Evolutionary conservation across 1,140 invertebrate genomes (phyloP), one percentile per base, ranked within the genome.

Genomic region (Atta texana): DNA sequence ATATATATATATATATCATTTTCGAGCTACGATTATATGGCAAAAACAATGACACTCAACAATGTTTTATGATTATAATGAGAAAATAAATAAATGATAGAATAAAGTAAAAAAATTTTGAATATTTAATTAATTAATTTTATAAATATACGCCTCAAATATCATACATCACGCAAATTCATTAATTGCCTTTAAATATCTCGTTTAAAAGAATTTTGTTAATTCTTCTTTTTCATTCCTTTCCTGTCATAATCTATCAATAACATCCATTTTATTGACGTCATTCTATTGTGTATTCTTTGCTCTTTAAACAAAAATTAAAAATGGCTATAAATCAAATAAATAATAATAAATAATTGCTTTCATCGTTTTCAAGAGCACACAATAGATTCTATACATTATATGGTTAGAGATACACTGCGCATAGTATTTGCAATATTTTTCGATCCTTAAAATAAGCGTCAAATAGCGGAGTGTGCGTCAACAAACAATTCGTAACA

Each of bases 311-410:
- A 74, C 39, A 34, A 74, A 75, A 84, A 75, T 75, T 75, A 61
- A 74, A 84, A 84, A 84, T 75, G 24, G 39, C 69, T 51, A 44
- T 14, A 49, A 75, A 61, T 84, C 80, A 84, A 84, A 84, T 80
- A 80, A 80, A 80, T 84, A 84, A 84, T 84, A 84, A 75, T 84
- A 75, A 84, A 84, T 84, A 84, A 75, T 74, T 84, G 80, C 69
- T 84, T 84, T 61, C 80, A 75, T 49, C 80, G 8, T 74, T 84
- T 75, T 74, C 55, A 31, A 74, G 80, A 84, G 69, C n/a, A 31
- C 18, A 49, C 80, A 61, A 84, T 75, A 81, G 51, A 28, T 71
- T 5, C 18, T 34, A 61, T 49, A 61, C 21, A 16, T 74, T 24
- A 49, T n/a, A 63, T 18, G 80, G 57, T 74, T 34, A 82, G 68